Evolutionary conservation across 2,113 vertebrate species (phyloP).

Genomic region (Megalops atlanticus): DNA sequence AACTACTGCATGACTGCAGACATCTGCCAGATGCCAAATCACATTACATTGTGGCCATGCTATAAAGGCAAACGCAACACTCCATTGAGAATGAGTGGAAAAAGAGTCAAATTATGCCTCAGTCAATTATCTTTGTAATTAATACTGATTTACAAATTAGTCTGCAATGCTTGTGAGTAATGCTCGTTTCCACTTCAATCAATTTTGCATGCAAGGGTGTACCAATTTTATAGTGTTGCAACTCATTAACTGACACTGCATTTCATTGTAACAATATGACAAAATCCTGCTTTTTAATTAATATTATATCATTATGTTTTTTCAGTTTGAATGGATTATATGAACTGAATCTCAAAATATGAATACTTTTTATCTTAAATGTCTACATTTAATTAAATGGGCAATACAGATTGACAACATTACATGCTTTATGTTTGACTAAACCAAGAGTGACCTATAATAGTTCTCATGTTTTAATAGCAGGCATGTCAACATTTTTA

Average conservation of each 20-base stretch:
- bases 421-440: background rate
- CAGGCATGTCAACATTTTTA: too few relatives aligned
- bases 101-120: background rate
- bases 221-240: background rate
- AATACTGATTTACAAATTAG: background rate
- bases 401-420: background rate
- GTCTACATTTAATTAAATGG: background rate
- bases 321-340: background rate
- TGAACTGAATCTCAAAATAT: background rate
- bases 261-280: too few relatives aligned
- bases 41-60: background rate
- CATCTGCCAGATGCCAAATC: background rate
- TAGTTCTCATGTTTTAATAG: too few relatives aligned
- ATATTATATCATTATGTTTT: too few relatives aligned
- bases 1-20: background rate
- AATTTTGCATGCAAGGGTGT: conserved; percentile 9
- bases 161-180: background rate
- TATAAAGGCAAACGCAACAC: background rate
- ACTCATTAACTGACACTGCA: too few relatives aligned
- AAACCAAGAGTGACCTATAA: too few relatives aligned
- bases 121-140: background rate
- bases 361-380: too few relatives aligned
- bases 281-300: too few relatives aligned
- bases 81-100: background rate
- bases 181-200: background rate